Evolutionary conservation across 1,140 invertebrate species (phyloP), one percentile per base, ranked within the genome.

Genomic region (Caenorhabditis tropicalis): DNA sequence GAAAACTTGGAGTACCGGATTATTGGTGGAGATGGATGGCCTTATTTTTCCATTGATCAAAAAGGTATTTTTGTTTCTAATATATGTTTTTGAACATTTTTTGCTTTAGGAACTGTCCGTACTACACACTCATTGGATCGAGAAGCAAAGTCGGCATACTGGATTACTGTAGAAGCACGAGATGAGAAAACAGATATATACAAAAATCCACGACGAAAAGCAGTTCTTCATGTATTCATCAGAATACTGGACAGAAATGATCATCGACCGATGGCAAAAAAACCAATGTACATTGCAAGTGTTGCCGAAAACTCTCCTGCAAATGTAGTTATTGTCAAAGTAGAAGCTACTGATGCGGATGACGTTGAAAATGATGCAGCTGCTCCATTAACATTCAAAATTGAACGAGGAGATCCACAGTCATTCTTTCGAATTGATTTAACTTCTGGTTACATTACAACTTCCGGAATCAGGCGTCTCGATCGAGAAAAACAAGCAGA

Each of bases 181-280:
- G 96, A 98, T 92, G 94, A 95, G 85, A 96, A 96, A 15, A 58
- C 48, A 15, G 95, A 74, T 12, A 10, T 74, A 24, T 46, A 46
- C 21, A 74, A 74, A 43, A 21, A 74, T 43, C 36, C 33, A 3
- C 15, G 65, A 43, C 65, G 65, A 43, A 43, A 19, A 65, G 70
- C 70, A n/a, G 86, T 90, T 36, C 87, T 91, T 53, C 91, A 92
- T 82, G 94, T 98, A n/a, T 97, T 95, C 91, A 94, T 98, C 43
- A 93, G 95, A 89, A 94, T 98, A 65, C 91, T 94, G 56, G 96
- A 98, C 92, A 95, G 95, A 89, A 98, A 98, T 92, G 96, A 99
- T 92, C 96, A 97, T 92, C 94, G 94, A 27, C 96, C 97, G 24
- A 92, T 96, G 91, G 96, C 96, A 39, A 93, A 94, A 81, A 93